These are phyloP conservation scores for Dynastes tityus DNA, from an alignment of 2,888 invertebrate species.

Conservation along the genomic window DNA sequence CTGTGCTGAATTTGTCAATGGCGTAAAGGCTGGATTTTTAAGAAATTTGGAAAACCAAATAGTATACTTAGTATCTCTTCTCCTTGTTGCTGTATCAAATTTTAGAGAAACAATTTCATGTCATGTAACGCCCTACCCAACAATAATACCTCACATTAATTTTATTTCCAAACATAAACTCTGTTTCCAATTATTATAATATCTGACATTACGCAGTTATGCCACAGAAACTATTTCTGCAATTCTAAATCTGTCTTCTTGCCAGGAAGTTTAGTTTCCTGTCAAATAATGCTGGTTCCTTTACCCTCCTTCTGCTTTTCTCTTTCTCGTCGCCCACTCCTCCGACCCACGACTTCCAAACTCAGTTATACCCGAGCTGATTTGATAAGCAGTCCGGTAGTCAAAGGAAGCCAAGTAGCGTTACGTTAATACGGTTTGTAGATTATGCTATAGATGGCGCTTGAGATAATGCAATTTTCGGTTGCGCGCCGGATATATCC, in stretches of 20 bases:
- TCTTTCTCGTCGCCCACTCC: background rate
- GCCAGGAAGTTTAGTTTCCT: conserved; percentile 21
- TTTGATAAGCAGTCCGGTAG: conserved; percentile 26
- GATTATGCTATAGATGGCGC: conserved; percentile 26
- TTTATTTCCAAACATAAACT: background rate
- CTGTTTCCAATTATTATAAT: background rate
- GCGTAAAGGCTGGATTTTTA: too few relatives aligned
- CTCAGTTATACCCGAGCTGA: conserved; percentile 20
- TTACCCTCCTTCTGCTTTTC: background rate
- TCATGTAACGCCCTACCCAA: too few relatives aligned
- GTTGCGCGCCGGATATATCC: conserved; percentile 14
- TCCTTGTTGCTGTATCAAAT: too few relatives aligned
- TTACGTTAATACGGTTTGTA: conserved; percentile 27
- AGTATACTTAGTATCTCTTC: too few relatives aligned
- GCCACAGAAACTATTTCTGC: background rate
- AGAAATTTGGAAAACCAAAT: too few relatives aligned
- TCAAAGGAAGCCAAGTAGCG: conserved; percentile 37
- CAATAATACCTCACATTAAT: background rate
- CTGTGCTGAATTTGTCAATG: too few relatives aligned
- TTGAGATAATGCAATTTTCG: conserved; percentile 30
- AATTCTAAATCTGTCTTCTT: background rate
- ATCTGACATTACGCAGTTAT: background rate
- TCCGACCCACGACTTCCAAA: conserved; percentile 7
- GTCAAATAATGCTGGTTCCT: conserved; percentile 16
- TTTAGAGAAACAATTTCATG: too few relatives aligned